A percentile compares a stretch with the other conserved stretches of the same genome.
phyloP scores from a whole-genome alignment of 2,888 invertebrate species.

The Hemistola chrysoprasaria region DNA sequence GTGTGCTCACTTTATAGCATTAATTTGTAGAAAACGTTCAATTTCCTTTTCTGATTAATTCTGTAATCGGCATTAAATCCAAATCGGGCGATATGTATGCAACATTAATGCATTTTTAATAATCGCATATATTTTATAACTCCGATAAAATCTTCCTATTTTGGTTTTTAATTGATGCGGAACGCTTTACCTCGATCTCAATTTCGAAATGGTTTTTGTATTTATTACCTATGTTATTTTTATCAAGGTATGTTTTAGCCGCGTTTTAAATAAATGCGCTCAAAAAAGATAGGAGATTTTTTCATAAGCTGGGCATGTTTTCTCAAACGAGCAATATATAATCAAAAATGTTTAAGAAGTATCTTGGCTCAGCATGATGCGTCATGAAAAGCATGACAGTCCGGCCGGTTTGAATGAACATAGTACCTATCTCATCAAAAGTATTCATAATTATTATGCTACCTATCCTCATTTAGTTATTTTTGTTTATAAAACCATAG shows the following conservation, averaged over 20 bases:
- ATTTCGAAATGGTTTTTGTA: conserved; percentile 20
- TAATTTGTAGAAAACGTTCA: conserved; percentile 10
- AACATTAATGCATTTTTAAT: conserved; percentile 23
- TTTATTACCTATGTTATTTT: conserved; percentile 10
- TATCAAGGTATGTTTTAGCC: neutral
- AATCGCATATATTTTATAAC: conserved; percentile 11
- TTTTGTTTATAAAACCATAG: no score
- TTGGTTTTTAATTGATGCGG: conserved; percentile 19
- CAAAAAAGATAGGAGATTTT: neutral
- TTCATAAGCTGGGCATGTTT: conserved; percentile 5
- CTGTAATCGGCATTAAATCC: conserved; percentile 13
- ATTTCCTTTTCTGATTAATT: conserved; percentile 15
- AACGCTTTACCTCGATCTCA: conserved; percentile 28
- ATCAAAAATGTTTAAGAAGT: no score
- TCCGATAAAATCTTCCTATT: conserved; percentile 29
- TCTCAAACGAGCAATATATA: no score
- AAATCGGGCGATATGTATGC: conserved; percentile 17
- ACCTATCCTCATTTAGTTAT: no score
- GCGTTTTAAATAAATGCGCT: conserved; percentile 1
- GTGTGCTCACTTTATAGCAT: conserved; percentile 6
- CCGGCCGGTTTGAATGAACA: no score
- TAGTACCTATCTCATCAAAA: no score
- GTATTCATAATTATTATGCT: no score
- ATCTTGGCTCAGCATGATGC: no score
- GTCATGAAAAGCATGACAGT: no score